Evolutionary conservation across 2,888 invertebrate species (phyloP).

Genomic region (Tolmerus cingulatus): DNA sequence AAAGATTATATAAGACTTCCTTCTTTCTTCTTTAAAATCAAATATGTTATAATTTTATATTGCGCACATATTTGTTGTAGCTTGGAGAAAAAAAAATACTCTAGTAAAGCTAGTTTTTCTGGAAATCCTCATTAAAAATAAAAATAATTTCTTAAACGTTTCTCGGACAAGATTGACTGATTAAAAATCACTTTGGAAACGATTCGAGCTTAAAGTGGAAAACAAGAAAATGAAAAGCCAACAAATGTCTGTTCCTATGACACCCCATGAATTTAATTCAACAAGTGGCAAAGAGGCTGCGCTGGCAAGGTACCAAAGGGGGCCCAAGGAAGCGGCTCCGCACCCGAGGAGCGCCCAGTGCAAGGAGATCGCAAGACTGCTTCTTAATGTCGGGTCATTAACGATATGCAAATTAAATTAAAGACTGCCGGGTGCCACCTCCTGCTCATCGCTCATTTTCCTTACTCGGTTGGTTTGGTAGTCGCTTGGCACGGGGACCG

Average conservation of each 20-base stretch:
- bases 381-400: constrained; percentile 34
- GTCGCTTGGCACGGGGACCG: constrained; percentile 24
- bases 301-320: not conserved
- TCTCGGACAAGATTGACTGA: not conserved
- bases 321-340: not conserved
- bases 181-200: not conserved
- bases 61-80: too few species aligned
- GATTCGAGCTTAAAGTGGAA: not conserved
- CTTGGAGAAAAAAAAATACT: too few species aligned
- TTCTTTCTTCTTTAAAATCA: too few species aligned
- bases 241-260: constrained; percentile 17
- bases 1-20: too few species aligned
- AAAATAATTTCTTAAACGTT: not conserved
- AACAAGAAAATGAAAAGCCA: constrained; percentile 30
- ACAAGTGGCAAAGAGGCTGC: constrained; percentile 13
- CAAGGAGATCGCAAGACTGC: not conserved
- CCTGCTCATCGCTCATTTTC: constrained; percentile 16
- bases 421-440: constrained; percentile 36
- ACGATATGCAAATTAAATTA: constrained; percentile 45
- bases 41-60: too few species aligned
- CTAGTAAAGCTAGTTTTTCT: not conserved
- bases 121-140: not conserved
- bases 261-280: constrained; percentile 41
- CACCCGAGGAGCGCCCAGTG: not conserved
- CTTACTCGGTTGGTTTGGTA: constrained; percentile 7